Base-by-base conservation (phyloP, 2,113 vertebrate genomes). In the Carollia perspicillata region DNA sequence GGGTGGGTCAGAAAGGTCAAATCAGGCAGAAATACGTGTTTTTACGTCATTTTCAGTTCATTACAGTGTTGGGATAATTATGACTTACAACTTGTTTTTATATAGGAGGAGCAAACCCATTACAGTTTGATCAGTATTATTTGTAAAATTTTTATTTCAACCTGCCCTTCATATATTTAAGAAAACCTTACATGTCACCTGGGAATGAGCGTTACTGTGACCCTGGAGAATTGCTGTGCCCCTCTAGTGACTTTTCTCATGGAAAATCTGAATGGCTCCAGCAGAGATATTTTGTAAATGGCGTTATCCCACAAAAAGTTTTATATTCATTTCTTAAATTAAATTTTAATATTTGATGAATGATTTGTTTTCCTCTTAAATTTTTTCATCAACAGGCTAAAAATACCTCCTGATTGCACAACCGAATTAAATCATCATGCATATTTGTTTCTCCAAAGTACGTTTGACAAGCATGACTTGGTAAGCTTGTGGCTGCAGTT, bases 391-490 rank as follows among this genome's bases (percentile, higher is more conserved):
- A 96, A 94, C 98, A 99, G 99, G 95, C 94, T 99, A 87, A 99
- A 99, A 98, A 99, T 99, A 95, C 99, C 99, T 92, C 97, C 98
- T 28, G 99, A 99, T 98, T 99, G 99, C 97, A 99, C 99, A 90
- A 99, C 99, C 40, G 99, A 99, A 98, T 98, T 99, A 84, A 99
- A 99, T 98, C 99, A 99, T 98, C 99, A 99, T 60, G 99, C 99
- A 3, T 99, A 99, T 98, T 99, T 99, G 95, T 99, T 99, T 97
- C 99, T 99, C 74, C 99, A 99, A 97, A 99, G 99, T 96, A 99
- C 99, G 97, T 99, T 99, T 98, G 99, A 99, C 98, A 99, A 99
- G 95, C 99, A 99, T 68, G 99, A 99, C 98, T 99, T 99, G 99
- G 99, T 99, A 98, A 99, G 99, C 93, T 68, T 95, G 96, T 94